phyloP scores from a whole-genome alignment of 2,888 invertebrate genomes.

The Caenorhabditis sp. region DNA sequence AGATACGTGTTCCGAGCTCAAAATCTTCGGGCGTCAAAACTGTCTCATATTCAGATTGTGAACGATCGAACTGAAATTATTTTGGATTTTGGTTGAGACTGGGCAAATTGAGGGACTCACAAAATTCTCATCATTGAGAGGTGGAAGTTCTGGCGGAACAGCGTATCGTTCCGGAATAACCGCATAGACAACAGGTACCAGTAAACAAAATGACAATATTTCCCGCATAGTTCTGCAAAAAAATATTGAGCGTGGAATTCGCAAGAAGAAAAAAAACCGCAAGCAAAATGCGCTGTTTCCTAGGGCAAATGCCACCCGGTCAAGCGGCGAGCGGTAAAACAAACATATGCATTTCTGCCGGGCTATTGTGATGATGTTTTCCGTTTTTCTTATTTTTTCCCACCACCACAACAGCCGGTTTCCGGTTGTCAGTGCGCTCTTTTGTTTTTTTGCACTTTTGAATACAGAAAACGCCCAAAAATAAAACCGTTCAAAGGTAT shows the following conservation, averaged over 20 bases:
- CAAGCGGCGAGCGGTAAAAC: background rate
- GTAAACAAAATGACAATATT: slow-evolving; percentile 7
- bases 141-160: slow-evolving; percentile 27
- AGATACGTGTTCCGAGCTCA: slow-evolving; percentile 54
- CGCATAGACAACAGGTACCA: slow-evolving; percentile 10
- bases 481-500: background rate
- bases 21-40: slow-evolving; percentile 67
- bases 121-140: slow-evolving; percentile 39
- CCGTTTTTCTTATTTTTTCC: no score
- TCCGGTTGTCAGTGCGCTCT: background rate
- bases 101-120: slow-evolving; percentile 9
- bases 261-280: background rate
- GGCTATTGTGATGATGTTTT: background rate
- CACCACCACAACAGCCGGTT: background rate
- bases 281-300: background rate
- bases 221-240: slow-evolving; percentile 15
- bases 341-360: background rate
- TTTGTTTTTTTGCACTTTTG: background rate
- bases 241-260: slow-evolving; percentile 11
- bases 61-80: slow-evolving; percentile 34
- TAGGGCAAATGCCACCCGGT: background rate
- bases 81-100: background rate
- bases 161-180: slow-evolving; percentile 18
- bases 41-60: slow-evolving; percentile 65
- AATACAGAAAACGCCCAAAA: background rate